These are phyloP conservation scores for Tryphoninae sp. DNA, from an alignment of 2,888 invertebrate genomes.

Conservation along the genomic window DNA sequence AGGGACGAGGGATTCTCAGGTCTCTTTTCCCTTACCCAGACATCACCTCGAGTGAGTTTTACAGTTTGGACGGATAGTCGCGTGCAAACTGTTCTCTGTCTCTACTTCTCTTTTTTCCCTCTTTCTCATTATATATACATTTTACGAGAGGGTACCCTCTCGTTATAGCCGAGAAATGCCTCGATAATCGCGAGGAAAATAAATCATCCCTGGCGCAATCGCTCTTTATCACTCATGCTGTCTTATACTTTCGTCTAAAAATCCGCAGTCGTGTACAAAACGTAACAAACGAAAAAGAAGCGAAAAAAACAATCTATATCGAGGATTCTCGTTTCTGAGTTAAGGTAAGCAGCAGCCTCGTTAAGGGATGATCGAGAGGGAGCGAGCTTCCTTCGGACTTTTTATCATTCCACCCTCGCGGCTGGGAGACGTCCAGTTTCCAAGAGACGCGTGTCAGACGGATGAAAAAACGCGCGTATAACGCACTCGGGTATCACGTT, in stretches of 20 bases:
- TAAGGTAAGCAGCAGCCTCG: not conserved
- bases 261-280: not conserved
- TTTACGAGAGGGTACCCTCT: slow-evolving; percentile 4
- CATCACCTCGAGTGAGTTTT: slow-evolving; percentile 27
- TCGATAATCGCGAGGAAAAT: slow-evolving; percentile 45
- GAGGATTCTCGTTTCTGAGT: not conserved
- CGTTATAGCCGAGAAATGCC: slow-evolving; percentile 27
- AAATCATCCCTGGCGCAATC: slow-evolving; percentile 40
- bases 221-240: slow-evolving; percentile 21
- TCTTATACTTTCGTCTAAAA: slow-evolving; percentile 17
- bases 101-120: not conserved
- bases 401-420: not conserved
- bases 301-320: slow-evolving; percentile 12
- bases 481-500: not conserved
- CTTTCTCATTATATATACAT: slow-evolving; percentile 5
- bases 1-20: slow-evolving; percentile 35
- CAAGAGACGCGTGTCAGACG: not conserved
- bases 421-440: not conserved
- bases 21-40: slow-evolving; percentile 9
- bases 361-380: not conserved
- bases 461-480: not conserved
- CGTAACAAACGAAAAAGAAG: slow-evolving; percentile 6
- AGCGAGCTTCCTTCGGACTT: not conserved
- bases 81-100: slow-evolving; percentile 46
- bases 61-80: slow-evolving; percentile 50